phyloP scores from a whole-genome alignment of 2,113 vertebrate genomes.

The Ceyx cyanopectus region DNA sequence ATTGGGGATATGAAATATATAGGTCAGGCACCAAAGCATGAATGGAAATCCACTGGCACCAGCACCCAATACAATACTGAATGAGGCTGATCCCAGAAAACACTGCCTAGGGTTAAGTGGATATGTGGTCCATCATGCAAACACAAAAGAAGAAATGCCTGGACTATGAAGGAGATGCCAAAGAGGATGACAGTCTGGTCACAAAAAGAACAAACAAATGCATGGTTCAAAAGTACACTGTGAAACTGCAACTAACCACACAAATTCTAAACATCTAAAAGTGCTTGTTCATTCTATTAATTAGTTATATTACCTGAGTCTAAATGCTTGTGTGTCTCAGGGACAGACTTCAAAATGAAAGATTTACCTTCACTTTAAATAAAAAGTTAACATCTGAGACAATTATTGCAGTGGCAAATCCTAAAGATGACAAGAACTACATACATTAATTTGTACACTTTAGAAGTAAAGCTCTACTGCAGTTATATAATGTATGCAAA shows the following conservation, averaged over 20 bases:
- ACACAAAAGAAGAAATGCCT: background rate
- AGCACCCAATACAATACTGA: background rate
- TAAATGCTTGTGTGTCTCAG: background rate
- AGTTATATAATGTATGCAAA: background rate
- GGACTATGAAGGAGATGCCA: background rate
- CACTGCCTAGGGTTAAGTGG: background rate
- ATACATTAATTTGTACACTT: background rate
- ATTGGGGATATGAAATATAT: background rate
- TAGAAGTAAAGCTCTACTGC: background rate
- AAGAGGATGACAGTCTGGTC: background rate
- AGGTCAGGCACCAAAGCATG: background rate
- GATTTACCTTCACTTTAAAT: background rate
- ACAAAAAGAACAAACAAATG: background rate
- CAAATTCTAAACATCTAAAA: background rate
- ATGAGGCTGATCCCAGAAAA: background rate
- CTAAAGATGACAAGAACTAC: background rate
- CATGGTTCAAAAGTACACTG: background rate
- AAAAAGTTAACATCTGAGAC: background rate
- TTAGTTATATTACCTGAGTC: background rate
- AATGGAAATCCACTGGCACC: background rate
- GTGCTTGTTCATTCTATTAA: background rate
- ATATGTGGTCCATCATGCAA: background rate
- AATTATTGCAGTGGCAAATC: background rate
- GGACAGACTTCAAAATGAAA: background rate
- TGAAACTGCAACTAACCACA: background rate